Base-by-base conservation (phyloP, 2,888 invertebrate genomes). In the Lycocerus yunnanus region DNA sequence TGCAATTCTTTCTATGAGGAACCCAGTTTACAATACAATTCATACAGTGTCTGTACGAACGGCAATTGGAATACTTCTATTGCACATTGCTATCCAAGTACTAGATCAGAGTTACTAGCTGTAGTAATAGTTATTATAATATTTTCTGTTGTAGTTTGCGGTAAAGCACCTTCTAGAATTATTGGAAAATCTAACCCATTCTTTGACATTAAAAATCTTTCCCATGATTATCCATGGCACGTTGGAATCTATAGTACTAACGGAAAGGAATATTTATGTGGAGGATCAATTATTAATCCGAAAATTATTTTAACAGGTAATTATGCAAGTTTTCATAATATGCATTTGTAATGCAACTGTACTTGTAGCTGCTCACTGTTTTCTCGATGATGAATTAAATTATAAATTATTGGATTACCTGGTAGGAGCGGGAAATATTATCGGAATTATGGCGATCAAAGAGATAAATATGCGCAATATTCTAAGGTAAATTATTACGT, bases 341-440 rank as follows among this genome's bases (percentile, higher is more conserved):
- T 24, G 0, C 11, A 2, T 24, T 2, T 11, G 21, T 24, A 24
- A 24, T 60, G 9, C 2, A 10, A 15, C 11, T 24, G 3, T 15
- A 15, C 3, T 60, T 21, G 20, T 59, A 85, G 85, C 85, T 74
- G 85, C 85, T 3, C 85, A 85, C 77, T 85, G 85, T 77, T 80
- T 85, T 5, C 74, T 82, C 1, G 60, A 79, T 27, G 24, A 67
- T n/a, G n/a, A 76, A 2, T 81, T 81, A 1, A 24, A 76, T 6
- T 24, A 61, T 66, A 63, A 27, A 60, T 15, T 43, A 15, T 27
- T 74, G 69, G 16, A 77, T 15, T 82, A 79, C 27, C 60, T 77
- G 61, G 79, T 85, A 15, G 83, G 78, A 2, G 84, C 81, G 14
- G 85, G 85, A 66, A 85, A 78, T 84, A 84, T 72, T 85, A 81